Evolutionary conservation across 1,140 invertebrate genomes (phyloP).

Genomic region (Idris sp.): DNA sequence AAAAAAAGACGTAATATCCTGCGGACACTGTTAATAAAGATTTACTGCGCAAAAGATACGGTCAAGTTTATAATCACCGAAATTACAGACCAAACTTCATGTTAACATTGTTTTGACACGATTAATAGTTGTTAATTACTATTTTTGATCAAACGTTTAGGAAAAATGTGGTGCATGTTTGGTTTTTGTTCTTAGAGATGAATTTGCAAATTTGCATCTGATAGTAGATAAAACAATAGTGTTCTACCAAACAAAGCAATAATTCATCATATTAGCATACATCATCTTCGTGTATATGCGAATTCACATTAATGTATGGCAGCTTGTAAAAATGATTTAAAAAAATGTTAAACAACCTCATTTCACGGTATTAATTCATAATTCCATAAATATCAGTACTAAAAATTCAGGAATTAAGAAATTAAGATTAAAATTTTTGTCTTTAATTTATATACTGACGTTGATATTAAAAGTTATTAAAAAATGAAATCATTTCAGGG

Average conservation of each 20-base stretch:
- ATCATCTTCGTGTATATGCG: slow-evolving; percentile 1
- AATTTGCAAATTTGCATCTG: slow-evolving; percentile 54
- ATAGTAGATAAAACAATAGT: slow-evolving; percentile 56
- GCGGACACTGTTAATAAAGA: slow-evolving; percentile 28
- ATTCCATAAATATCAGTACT: too few species aligned
- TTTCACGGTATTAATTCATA: too few species aligned
- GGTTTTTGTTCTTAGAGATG: slow-evolving; percentile 44
- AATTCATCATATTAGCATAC: slow-evolving; percentile 46
- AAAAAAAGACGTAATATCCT: slow-evolving; percentile 50
- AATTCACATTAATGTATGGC: too few species aligned
- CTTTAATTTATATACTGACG: too few species aligned
- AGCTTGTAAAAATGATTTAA: too few species aligned
- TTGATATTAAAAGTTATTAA: too few species aligned
- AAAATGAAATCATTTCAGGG: too few species aligned
- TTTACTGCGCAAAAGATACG: slow-evolving; percentile 37
- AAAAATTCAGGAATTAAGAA: too few species aligned
- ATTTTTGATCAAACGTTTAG: slow-evolving; percentile 46
- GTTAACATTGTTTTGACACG: slow-evolving; percentile 26
- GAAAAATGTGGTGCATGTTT: slow-evolving; percentile 35
- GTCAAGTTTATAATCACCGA: slow-evolving; percentile 51
- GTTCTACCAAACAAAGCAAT: slow-evolving; percentile 49
- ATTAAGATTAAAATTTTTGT: too few species aligned
- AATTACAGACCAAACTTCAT: slow-evolving; percentile 45
- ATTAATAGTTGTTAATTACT: slow-evolving; percentile 46
- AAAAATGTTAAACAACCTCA: too few species aligned